Evolutionary conservation across 2,113 vertebrate species (phyloP).

Genomic region (Oncorhynchus clarkii): DNA sequence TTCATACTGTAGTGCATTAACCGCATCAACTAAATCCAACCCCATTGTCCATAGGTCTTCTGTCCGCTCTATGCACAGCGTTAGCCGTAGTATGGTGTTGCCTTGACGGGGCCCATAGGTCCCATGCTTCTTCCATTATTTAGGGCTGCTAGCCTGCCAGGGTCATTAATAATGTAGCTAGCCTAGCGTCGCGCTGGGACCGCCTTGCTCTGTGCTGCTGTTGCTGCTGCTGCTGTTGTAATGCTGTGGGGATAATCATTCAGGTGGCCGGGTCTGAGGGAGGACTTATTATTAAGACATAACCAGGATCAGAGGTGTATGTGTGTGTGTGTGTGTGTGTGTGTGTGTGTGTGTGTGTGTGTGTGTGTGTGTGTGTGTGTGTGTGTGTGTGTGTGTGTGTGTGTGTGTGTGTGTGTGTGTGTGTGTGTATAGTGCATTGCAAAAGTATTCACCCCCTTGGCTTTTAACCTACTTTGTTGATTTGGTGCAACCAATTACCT

Average conservation of each 20-base stretch:
- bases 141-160: slow-evolving; percentile 25
- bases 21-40: too few species aligned
- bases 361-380: too few species aligned
- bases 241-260: background rate
- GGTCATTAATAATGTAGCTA: slow-evolving; percentile 47
- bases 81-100: background rate
- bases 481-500: too few species aligned
- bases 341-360: too few species aligned
- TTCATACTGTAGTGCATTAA: too few species aligned
- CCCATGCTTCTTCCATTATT: slow-evolving; percentile 51
- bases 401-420: too few species aligned
- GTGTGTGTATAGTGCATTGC: too few species aligned
- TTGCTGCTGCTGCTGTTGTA: background rate
- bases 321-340: too few species aligned
- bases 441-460: too few species aligned
- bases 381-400: background rate
- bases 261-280: background rate
- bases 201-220: background rate
- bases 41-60: too few species aligned
- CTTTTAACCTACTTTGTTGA: too few species aligned
- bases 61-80: background rate
- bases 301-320: background rate
- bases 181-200: slow-evolving; percentile 15
- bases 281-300: background rate
- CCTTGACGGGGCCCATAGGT: slow-evolving; percentile 2